Conservation (phyloP, 2,797 vertebrate species). For the Silurus aristotelis region DNA sequence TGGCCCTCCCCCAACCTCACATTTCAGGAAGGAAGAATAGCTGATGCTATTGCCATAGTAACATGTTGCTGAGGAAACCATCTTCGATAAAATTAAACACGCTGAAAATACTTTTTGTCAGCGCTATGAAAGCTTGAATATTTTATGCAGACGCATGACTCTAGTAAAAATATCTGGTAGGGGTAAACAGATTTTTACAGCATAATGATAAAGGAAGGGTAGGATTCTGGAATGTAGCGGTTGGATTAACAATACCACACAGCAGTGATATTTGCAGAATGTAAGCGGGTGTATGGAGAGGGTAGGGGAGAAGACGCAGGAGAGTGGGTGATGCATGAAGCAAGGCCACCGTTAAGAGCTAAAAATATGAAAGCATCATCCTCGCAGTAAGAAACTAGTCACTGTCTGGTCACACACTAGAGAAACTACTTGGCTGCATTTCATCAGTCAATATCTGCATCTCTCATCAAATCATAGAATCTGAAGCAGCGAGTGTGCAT, state of each 20-base stretch:
- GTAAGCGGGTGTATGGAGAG: background rate
- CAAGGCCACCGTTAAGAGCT: slow-evolving; percentile 39
- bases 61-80: slow-evolving; percentile 50
- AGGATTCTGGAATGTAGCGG: background rate
- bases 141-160: slow-evolving; percentile 16
- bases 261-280: slow-evolving; percentile 2
- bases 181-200: background rate
- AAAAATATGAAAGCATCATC: slow-evolving; percentile 42
- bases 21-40: slow-evolving; percentile 25
- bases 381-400: slow-evolving; percentile 28
- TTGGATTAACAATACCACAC: slow-evolving; percentile 1
- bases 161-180: background rate
- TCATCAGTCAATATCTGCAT: slow-evolving; percentile 28
- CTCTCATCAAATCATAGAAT: slow-evolving; percentile 21
- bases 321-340: slow-evolving; percentile 14
- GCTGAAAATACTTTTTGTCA: slow-evolving; percentile 36
- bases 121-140: slow-evolving; percentile 6
- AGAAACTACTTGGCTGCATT: slow-evolving; percentile 13
- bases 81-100: slow-evolving; percentile 27
- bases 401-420: slow-evolving; percentile 25
- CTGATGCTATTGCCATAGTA: slow-evolving; percentile 54
- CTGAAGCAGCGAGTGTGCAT: background rate
- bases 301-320: slow-evolving; percentile 10
- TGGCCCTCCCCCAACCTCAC: slow-evolving; percentile 11
- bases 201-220: background rate